Conservation (phyloP, 2,113 vertebrate species). For the Amazona vittata region DNA sequence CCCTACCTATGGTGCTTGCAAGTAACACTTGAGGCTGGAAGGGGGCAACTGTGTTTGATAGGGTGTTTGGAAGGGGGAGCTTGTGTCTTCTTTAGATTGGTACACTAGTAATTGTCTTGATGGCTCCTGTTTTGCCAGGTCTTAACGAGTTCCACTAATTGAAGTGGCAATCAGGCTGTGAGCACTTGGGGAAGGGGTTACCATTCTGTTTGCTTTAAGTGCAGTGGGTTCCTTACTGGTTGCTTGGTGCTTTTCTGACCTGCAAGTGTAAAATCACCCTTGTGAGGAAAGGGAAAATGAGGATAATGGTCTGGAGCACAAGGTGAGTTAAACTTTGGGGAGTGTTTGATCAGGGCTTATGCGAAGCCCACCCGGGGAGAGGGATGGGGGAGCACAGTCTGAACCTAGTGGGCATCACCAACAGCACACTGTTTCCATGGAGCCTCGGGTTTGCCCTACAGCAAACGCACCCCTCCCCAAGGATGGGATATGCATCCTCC, state of each 20-base stretch:
- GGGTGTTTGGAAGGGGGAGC: not conserved
- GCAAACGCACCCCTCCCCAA: fast-evolving
- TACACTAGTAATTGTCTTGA: not conserved
- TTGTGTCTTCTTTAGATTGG: not conserved
- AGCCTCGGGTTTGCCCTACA: not conserved
- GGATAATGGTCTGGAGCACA: not conserved
- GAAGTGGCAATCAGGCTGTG: not conserved
- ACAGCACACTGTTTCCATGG: not conserved
- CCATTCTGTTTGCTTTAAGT: not conserved
- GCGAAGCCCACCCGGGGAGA: fast-evolving
- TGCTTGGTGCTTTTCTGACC: not conserved
- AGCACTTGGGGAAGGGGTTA: not conserved
- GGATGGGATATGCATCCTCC: not conserved
- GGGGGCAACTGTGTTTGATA: not conserved
- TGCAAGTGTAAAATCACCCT: not conserved
- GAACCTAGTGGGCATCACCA: fast-evolving
- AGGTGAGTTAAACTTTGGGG: not conserved
- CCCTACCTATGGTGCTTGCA: not conserved
- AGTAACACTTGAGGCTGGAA: not conserved
- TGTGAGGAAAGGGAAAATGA: fast-evolving
- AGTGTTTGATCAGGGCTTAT: not conserved
- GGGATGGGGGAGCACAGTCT: not conserved
- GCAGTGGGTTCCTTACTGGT: not conserved
- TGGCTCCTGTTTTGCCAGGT: not conserved
- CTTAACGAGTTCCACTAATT: not conserved